A percentile compares a stretch with the other conserved stretches of the same genome.
These are phyloP conservation scores for Drosophila colorata DNA, from an alignment of 2,888 invertebrate species.

Conservation along the genomic window DNA sequence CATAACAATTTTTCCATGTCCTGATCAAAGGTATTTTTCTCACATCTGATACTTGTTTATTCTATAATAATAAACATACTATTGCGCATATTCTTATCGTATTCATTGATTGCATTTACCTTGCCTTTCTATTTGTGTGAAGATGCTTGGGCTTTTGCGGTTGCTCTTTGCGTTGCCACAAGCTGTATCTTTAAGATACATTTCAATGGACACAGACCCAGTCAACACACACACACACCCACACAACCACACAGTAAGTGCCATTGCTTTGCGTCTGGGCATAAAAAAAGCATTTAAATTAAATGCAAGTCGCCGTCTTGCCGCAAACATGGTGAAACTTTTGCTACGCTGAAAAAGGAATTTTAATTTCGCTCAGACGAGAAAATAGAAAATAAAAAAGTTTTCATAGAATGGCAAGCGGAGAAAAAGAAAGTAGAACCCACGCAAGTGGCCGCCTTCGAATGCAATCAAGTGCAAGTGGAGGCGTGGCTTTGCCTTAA, in stretches of 20 bases:
- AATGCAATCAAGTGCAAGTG: slow-evolving; percentile 58
- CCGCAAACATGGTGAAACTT: slow-evolving; percentile 37
- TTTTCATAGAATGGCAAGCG: slow-evolving; percentile 19
- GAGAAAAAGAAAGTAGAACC: slow-evolving; percentile 18
- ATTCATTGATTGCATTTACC: slow-evolving; percentile 6
- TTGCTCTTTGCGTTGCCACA: slow-evolving; percentile 13
- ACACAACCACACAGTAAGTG: background rate
- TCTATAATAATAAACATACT: background rate
- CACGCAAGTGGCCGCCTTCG: slow-evolving; percentile 28
- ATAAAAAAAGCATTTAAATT: slow-evolving; percentile 58
- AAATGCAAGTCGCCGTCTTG: slow-evolving; percentile 55
- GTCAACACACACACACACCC: slow-evolving; percentile 6
- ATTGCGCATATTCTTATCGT: background rate
- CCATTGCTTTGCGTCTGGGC: slow-evolving; percentile 18
- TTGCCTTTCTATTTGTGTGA: slow-evolving; percentile 2
- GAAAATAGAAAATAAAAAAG: slow-evolving; percentile 27
- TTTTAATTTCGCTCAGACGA: slow-evolving; percentile 41
- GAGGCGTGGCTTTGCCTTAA: slow-evolving; percentile 45
- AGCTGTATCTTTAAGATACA: slow-evolving; percentile 38
- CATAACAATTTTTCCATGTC: too few relatives aligned
- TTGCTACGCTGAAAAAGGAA: slow-evolving; percentile 29
- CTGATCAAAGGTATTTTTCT: too few relatives aligned
- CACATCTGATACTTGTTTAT: too few relatives aligned
- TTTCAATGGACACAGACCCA: slow-evolving; percentile 41
- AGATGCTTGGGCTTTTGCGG: slow-evolving; percentile 1